Evolutionary conservation across 2,888 invertebrate genomes (phyloP).

Genomic region (Ephialtes manifestator): DNA sequence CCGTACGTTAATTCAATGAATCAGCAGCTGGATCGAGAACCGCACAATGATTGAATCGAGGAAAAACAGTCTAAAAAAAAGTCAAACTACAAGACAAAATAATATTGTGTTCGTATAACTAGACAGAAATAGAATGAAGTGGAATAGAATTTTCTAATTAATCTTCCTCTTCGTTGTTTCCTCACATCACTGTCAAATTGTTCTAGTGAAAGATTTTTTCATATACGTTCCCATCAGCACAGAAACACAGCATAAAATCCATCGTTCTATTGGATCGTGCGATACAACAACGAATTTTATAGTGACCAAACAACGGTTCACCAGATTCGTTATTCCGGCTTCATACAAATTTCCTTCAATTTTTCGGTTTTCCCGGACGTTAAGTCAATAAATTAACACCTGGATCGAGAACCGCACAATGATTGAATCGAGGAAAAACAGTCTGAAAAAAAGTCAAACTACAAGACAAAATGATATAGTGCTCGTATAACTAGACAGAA

Average conservation of each 20-base stretch:
- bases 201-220: background rate
- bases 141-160: constrained; percentile 23
- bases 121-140: constrained; percentile 12
- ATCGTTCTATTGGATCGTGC: background rate
- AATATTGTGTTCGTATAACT: too few species aligned
- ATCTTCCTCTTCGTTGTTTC: background rate
- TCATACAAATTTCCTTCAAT: constrained; percentile 1
- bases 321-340: background rate
- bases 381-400: constrained; percentile 56
- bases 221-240: background rate
- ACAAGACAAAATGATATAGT: background rate
- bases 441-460: constrained; percentile 17
- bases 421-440: constrained; percentile 44
- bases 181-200: background rate
- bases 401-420: constrained; percentile 47
- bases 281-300: constrained; percentile 8
- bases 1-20: constrained; percentile 56
- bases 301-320: background rate
- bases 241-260: background rate
- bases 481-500: background rate
- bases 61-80: too few species aligned
- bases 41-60: constrained; percentile 54
- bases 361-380: constrained; percentile 24
- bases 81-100: too few species aligned
- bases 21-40: constrained; percentile 54